A percentile compares a stretch with the other conserved stretches of the same genome.
Evolutionary conservation across 2,113 vertebrate species (phyloP).

Genomic region (Anhinga rufa): DNA sequence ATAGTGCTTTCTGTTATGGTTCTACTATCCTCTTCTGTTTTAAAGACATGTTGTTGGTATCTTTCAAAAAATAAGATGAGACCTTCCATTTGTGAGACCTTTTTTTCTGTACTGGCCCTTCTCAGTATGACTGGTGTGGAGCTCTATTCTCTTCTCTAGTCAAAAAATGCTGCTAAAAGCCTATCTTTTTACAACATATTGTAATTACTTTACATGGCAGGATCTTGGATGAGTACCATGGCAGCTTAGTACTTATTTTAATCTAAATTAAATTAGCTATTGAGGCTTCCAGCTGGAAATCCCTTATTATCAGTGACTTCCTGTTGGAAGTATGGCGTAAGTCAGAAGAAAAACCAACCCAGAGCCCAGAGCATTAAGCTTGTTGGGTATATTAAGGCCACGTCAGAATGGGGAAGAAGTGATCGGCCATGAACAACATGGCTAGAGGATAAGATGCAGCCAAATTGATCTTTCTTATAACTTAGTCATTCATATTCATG

Average conservation of each 20-base stretch:
- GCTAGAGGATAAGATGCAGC: neutral
- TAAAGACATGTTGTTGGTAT: neutral
- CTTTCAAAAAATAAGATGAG: neutral
- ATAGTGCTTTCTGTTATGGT: neutral
- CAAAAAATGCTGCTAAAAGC: neutral
- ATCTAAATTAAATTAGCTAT: slow-evolving; percentile 25
- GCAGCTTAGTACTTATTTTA: neutral
- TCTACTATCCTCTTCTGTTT: neutral
- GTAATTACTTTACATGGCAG: neutral
- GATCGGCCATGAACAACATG: neutral
- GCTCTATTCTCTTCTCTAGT: neutral
- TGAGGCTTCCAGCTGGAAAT: slow-evolving; percentile 7
- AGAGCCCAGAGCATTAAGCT: neutral
- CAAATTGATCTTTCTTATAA: neutral
- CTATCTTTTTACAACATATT: neutral
- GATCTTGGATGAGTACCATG: neutral
- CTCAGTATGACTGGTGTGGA: neutral
- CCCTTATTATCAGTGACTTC: neutral
- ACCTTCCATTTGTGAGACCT: neutral
- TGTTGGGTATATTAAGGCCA: neutral
- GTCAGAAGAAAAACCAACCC: neutral
- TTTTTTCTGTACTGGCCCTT: neutral
- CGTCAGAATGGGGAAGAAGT: neutral
- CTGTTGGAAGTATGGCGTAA: neutral
- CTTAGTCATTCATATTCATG: neutral